Conservation (phyloP, 2,797 vertebrate species). For the Sebastolobus altivelis region DNA sequence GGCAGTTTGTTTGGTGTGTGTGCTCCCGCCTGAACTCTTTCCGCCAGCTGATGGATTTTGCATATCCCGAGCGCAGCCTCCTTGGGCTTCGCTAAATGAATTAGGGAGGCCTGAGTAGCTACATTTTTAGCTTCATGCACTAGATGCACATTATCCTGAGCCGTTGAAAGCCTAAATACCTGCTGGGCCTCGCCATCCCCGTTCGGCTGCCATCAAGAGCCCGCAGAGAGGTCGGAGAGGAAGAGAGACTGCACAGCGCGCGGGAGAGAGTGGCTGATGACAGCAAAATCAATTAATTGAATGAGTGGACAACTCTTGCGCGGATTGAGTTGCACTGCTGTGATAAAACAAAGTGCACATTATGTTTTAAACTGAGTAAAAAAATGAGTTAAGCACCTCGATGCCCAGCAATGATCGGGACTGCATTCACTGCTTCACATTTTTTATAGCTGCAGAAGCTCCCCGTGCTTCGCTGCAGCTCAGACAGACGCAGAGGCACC, state of each 20-base stretch:
- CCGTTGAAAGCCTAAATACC: slow-evolving; percentile 80
- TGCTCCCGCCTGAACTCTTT: slow-evolving; percentile 54
- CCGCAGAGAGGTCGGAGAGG: slow-evolving; percentile 67
- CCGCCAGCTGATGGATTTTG: slow-evolving; percentile 75
- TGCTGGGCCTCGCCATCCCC: slow-evolving; percentile 65
- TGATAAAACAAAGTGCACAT: slow-evolving; percentile 76
- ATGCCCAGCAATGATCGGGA: slow-evolving; percentile 47
- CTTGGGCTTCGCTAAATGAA: slow-evolving; percentile 78
- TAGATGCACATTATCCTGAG: slow-evolving; percentile 77
- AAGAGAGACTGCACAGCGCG: slow-evolving; percentile 51
- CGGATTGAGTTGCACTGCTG: slow-evolving; percentile 77
- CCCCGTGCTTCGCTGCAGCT: slow-evolving; percentile 70
- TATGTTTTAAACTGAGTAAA: slow-evolving; percentile 73
- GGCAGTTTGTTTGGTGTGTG: slow-evolving; percentile 51
- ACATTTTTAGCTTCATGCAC: slow-evolving; percentile 73
- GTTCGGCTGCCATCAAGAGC: slow-evolving; percentile 70
- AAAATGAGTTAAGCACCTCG: slow-evolving; percentile 65
- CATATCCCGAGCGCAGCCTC: slow-evolving; percentile 63
- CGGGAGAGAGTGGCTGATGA: slow-evolving; percentile 67
- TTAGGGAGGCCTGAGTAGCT: slow-evolving; percentile 77
- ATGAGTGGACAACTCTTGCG: slow-evolving; percentile 77
- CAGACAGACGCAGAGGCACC: slow-evolving; percentile 66
- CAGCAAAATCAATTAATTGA: slow-evolving; percentile 78
- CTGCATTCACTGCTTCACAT: slow-evolving; percentile 29
- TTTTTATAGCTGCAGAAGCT: slow-evolving; percentile 47